Conservation (phyloP, 2,113 vertebrate genomes). For the Hydrolagus affinis region DNA sequence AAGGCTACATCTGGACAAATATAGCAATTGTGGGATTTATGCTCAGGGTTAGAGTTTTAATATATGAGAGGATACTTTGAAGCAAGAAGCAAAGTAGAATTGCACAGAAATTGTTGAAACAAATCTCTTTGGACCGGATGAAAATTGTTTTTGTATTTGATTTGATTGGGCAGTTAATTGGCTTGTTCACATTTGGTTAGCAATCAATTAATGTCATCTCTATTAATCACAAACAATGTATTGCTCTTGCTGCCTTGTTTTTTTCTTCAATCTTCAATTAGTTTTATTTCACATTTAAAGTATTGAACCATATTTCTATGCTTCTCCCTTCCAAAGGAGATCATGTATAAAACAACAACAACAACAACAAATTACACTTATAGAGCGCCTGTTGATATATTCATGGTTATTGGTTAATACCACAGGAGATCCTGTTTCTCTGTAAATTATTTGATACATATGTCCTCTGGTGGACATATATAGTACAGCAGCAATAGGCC, state of each 20-base stretch:
- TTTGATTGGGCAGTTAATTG: background rate
- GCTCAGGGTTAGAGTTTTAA: no score
- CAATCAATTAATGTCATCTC: background rate
- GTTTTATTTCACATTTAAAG: background rate
- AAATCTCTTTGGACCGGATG: no score
- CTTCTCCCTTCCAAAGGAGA: background rate
- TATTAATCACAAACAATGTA: background rate
- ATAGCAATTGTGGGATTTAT: no score
- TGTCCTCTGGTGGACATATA: background rate
- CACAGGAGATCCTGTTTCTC: background rate
- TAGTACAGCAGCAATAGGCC: background rate
- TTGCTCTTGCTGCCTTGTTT: background rate
- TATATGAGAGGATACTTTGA: no score
- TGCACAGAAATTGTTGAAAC: no score
- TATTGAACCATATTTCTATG: background rate
- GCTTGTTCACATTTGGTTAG: background rate
- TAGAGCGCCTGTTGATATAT: no score
- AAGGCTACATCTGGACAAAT: no score
- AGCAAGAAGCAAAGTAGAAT: no score
- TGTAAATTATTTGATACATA: background rate
- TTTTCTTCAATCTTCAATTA: background rate
- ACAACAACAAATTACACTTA: no score
- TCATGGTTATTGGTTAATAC: background rate
- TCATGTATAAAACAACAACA: background rate
- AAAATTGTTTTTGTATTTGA: background rate